Evolutionary conservation across 2,113 vertebrate genomes (phyloP).

Genomic region (Lynx canadensis): DNA sequence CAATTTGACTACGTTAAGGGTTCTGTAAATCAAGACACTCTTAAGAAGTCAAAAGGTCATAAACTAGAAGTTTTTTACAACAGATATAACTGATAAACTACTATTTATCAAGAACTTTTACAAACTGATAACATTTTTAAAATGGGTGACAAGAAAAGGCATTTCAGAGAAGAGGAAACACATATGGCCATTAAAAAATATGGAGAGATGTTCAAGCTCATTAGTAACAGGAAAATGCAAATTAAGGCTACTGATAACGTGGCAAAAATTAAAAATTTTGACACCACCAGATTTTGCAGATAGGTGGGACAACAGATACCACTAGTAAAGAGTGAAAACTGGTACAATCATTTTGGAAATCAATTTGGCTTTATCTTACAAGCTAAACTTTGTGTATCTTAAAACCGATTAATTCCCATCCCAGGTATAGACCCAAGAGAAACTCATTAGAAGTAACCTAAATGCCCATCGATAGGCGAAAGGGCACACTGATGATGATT

Average conservation of each 20-base stretch:
- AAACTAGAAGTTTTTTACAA: not conserved
- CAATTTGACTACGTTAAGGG: not conserved
- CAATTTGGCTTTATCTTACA: not conserved
- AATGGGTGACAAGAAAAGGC: not conserved
- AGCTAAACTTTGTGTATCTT: not conserved
- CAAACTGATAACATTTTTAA: not conserved
- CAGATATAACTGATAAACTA: not conserved
- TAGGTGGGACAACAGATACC: not conserved
- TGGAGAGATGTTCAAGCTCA: not conserved
- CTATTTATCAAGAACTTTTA: not conserved
- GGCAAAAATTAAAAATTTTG: not conserved
- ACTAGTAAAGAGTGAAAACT: not conserved
- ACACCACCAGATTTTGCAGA: not conserved
- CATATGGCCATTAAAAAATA: not conserved
- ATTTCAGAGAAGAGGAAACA: not conserved
- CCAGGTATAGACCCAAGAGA: not conserved
- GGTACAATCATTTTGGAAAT: not conserved
- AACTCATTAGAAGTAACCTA: not conserved
- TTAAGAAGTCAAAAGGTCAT: not conserved
- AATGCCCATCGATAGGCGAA: not conserved
- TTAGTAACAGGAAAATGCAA: not conserved
- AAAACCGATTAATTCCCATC: not conserved
- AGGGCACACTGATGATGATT: conserved; percentile 12
- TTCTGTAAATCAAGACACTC: not conserved
- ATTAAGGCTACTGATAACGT: not conserved